Conservation (phyloP, 2,113 vertebrate species). For the Apus apus region DNA sequence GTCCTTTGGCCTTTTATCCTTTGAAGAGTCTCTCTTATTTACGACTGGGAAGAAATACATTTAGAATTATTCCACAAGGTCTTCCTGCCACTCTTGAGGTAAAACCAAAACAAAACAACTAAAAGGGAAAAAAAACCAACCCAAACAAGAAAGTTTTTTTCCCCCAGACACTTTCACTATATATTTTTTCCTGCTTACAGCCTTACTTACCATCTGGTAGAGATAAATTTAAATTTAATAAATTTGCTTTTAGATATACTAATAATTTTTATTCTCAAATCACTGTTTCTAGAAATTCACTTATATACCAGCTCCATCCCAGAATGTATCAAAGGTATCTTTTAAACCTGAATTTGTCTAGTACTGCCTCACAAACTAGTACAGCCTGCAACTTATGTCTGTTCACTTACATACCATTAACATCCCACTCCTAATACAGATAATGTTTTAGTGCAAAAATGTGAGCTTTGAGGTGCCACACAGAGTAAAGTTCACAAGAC, state of each 20-base stretch:
- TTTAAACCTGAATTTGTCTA: neutral
- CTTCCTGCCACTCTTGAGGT: conserved; percentile 90
- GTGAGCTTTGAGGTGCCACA: neutral
- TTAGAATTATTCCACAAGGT: conserved; percentile 91
- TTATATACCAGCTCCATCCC: neutral
- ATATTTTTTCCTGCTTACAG: neutral
- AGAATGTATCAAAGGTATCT: neutral
- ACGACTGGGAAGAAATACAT: conserved; percentile 90
- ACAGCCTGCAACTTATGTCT: neutral
- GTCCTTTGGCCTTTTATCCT: conserved; percentile 82
- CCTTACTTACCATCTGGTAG: neutral
- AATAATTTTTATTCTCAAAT: neutral
- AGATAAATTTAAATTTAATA: neutral
- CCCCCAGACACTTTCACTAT: neutral
- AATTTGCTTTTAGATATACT: neutral
- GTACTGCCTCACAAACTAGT: neutral
- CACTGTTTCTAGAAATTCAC: neutral
- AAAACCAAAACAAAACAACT: neutral
- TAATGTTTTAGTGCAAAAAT: neutral
- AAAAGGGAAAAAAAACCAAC: neutral
- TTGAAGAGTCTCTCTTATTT: conserved; percentile 87
- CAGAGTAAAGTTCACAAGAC: neutral
- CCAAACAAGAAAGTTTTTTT: neutral
- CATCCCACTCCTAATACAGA: neutral
- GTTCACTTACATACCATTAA: neutral